Base-by-base conservation (phyloP, 2,113 vertebrate species). In the Bungarus multicinctus region DNA sequence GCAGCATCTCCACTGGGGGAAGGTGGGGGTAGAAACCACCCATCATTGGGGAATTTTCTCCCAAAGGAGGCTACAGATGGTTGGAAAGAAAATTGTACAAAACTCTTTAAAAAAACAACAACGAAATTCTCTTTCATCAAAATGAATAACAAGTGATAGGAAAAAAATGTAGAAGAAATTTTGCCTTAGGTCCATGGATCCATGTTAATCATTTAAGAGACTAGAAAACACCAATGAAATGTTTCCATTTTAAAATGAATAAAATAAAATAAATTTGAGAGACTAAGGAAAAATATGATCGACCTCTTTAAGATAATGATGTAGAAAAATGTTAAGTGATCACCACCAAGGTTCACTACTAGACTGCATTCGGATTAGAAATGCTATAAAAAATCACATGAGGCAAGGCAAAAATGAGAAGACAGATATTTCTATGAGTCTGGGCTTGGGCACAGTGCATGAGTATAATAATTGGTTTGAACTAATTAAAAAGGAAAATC, bases 311-410 rank as follows among this genome's bases (percentile, higher is more conserved):
- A 85, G 10, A 55, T 89, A 81, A 89, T 85, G 69, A 18, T 34
- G 43, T 22, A 4, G 74, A 50, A 85, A 89, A 43, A 89, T 92
- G 92, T 89, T 89, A 81, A 92, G 85, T 89, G 27, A 89, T 58
- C 88, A 43, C 22, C 30, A 85, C 39, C 58, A 69, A 89, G 11
- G 16, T 69, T 85, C 60, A 64, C n/a, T 27, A 89, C 85, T 23
- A 54, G 50, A 50, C 20, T 69, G 45, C 3, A 34, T 22, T 23
- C 34, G 9, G n/a, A 25, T 34, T 14, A 55, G 58, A 74, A 74
- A 81, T 54, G 23, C 9, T 85, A 81, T 85, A 43, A 87, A 25
- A 27, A 89, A 50, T 58, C 43, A 34, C 12, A 86, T 18, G 39
- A 89, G 10, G 22, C 10, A 34, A 58, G 34, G 50, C 25, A 52